Evolutionary conservation across 2,888 invertebrate species (phyloP), one percentile per base, ranked within the genome.

Genomic region (Luperina nickerlii): DNA sequence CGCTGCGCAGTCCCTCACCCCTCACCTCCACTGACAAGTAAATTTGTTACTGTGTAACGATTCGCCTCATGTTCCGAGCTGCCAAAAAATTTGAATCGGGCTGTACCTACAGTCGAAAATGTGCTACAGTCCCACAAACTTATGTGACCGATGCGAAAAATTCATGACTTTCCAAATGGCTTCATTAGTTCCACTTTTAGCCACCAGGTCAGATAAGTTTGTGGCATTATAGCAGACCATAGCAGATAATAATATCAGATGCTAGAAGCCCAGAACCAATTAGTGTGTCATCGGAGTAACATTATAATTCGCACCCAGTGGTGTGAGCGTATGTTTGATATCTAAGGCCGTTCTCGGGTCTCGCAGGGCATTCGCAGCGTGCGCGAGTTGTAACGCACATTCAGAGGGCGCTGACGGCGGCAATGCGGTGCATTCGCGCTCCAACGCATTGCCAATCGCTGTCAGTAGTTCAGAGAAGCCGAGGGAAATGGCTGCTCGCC

Each of bases 391-490:
- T 79, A 99, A 95, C 0, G 98, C 98, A 92, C 99, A 99, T 92
- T 99, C 99, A 0, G 98, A 98, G 92, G 98, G 98, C 24, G 98
- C 97, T 81, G 97, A 97, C 20, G 98, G 97, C 0, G 99, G 98
- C 76, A 99, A 95, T 77, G 98, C 96, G 0, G 98, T 97, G 90
- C 99, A 98, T 94, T 99, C 99, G 76, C 99, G 97, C 91, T 99
- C 99, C 86, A 99, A 97, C 83, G 99, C 98, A 76, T 97, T 97
- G 0, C 99, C 98, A 91, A 99, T 97, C 2, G 98, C 98, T 84
- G 98, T 98, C 38, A 99, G 96, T 54, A 99, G 97, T 90, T 99
- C 99, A 1, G 98, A 97, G 95, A 99, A 99, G 0, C 99, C 99
- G 85, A 99, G 97, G 0, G 99, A 98, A 75, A 99, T 97, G 0